Evolutionary conservation across 2,888 invertebrate species (phyloP).

Genomic region (Caenorhabditis afra): DNA sequence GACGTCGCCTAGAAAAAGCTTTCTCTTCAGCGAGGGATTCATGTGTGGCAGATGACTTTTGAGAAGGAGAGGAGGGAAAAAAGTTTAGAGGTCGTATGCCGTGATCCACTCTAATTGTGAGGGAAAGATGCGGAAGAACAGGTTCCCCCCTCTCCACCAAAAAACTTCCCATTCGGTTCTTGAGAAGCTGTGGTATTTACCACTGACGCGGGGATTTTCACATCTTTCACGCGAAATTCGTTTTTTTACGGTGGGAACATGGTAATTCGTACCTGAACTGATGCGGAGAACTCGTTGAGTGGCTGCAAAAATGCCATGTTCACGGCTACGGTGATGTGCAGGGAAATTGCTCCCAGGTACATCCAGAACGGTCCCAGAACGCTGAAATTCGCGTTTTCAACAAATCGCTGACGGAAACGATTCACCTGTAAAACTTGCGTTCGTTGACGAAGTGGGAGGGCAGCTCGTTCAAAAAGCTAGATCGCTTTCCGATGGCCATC

Average conservation of each 20-base stretch:
- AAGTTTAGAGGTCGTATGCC: constrained; percentile 57
- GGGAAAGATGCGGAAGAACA: constrained; percentile 20
- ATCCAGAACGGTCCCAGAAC: constrained; percentile 79
- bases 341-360: constrained; percentile 77
- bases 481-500: constrained; percentile 75
- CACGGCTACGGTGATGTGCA: constrained; percentile 77
- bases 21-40: constrained; percentile 20
- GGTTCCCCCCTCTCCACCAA: constrained; percentile 8
- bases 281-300: constrained; percentile 52
- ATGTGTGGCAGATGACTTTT: constrained; percentile 2
- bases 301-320: constrained; percentile 75
- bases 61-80: constrained; percentile 26
- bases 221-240: background rate
- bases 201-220: background rate
- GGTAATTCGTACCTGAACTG: constrained; percentile 27
- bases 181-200: constrained; percentile 1
- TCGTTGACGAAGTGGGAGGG: constrained; percentile 72
- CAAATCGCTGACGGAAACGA: constrained; percentile 2
- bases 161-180: background rate
- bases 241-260: constrained; percentile 1
- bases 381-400: constrained; percentile 15
- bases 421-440: constrained; percentile 63
- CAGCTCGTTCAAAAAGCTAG: constrained; percentile 57
- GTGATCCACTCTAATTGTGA: constrained; percentile 48
- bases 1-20: constrained; percentile 32